Base-by-base conservation (phyloP, 2,888 invertebrate species). In the Thalpophila matura region DNA sequence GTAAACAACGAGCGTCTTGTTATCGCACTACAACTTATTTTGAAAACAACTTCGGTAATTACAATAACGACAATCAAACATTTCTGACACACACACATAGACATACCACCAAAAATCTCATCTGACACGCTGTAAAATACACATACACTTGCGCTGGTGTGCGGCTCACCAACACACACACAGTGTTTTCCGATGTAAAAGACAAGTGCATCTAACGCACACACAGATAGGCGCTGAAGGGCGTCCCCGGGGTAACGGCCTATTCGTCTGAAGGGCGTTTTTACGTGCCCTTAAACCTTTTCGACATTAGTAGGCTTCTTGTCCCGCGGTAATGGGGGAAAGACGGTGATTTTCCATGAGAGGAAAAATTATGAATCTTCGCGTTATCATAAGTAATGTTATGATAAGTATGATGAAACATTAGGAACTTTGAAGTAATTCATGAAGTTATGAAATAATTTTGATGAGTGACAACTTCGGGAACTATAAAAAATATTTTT, bases 201-300 rank as follows among this genome's bases (percentile, higher is more conserved):
- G 29, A 66, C 22, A 51, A 64, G 53, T 79, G 78, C 79, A 82
- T 74, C 59, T 50, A n/a, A 66, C 31, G 42, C 59, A 67, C 68
- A 71, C 74, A 57, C 59, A 14, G 7, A 50, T 53, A 46, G 26
- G 6, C 5, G n/a, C 46, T 62, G 61, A 76, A 80, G 77, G 77
- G 72, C 74, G 68, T 61, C 70, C 79, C 53, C 68, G 74, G 83
- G 72, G 71, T 82, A 77, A 80, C 63, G 80, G 58, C 79, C 83
- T 74, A 51, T 38, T 51, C 55, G 81, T 84, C 84, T 85, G 85
- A 81, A 85, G 85, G 85, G 80, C 81, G 66, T 57, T 68, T 73
- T 73, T 64, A 66, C 68, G 56, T 67, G 70, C 79, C 80, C 81
- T 80, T 69, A 77, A 58, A 74, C 68, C 64, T 69, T 64, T 71